A percentile compares a stretch with the other conserved stretches of the same genome.
phyloP scores from a whole-genome alignment of 2,888 invertebrate species.

The Limnephilus auricula region DNA sequence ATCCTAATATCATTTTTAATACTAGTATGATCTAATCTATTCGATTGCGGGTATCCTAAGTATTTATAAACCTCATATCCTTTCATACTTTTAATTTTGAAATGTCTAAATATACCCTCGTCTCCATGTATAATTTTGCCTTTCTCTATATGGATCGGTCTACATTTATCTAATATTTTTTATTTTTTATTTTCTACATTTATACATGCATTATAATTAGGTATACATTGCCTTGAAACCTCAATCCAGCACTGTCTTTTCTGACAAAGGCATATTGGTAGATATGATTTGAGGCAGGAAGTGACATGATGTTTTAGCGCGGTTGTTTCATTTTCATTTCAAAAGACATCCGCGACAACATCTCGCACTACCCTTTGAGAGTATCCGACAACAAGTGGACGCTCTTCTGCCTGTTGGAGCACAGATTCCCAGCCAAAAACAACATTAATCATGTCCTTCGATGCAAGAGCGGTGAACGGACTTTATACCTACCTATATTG shows the following conservation, averaged over 20 bases:
- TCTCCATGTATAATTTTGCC: too few species aligned
- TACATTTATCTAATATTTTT: too few species aligned
- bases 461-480: slow-evolving; percentile 34
- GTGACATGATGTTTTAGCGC: slow-evolving; percentile 23
- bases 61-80: too few species aligned
- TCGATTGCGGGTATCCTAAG: too few species aligned
- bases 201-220: too few species aligned
- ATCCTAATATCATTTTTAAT: too few species aligned
- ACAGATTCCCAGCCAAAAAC: slow-evolving; percentile 34
- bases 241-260: neutral
- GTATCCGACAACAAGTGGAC: neutral
- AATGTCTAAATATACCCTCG: too few species aligned
- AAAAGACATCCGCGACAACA: slow-evolving; percentile 23
- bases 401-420: slow-evolving; percentile 7
- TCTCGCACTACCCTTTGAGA: slow-evolving; percentile 15
- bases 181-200: too few species aligned
- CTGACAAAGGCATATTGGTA: neutral
- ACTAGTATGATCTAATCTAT: too few species aligned
- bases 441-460: slow-evolving; percentile 43
- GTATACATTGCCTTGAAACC: neutral
- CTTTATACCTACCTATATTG: neutral
- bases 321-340: neutral
- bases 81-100: too few species aligned
- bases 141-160: too few species aligned
- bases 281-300: slow-evolving; percentile 13